These are phyloP conservation scores for Ariolimax columbianus DNA, from an alignment of 2,888 invertebrate species.

Conservation along the genomic window DNA sequence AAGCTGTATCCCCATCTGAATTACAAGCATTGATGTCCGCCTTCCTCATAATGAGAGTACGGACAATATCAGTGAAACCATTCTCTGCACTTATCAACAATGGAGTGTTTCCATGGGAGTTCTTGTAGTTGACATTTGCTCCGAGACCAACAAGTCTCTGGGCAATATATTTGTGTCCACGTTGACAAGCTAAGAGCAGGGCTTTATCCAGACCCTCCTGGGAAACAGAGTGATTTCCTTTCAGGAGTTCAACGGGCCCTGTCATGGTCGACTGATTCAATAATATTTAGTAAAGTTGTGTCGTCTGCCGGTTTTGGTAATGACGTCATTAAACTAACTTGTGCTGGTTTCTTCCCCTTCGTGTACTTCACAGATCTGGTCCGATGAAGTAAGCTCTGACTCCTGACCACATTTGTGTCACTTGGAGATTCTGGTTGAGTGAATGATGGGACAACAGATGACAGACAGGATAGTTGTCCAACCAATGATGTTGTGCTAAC, in stretches of 20 bases:
- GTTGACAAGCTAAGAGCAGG: background rate
- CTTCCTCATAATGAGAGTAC: background rate
- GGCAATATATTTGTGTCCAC: background rate
- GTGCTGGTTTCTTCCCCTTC: background rate
- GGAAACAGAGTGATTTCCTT: no score
- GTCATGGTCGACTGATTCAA: background rate
- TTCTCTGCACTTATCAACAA: background rate
- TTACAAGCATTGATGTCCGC: no score
- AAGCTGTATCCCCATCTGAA: background rate
- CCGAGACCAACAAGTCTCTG: background rate
- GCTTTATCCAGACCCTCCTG: constrained; percentile 15
- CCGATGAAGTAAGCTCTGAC: no score
- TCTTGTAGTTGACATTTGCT: background rate
- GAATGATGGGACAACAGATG: background rate
- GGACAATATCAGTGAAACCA: constrained; percentile 8
- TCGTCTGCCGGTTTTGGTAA: background rate
- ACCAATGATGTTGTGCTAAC: no score
- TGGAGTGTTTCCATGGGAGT: background rate
- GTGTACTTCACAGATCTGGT: background rate
- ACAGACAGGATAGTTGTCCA: background rate
- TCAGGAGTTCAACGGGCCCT: background rate
- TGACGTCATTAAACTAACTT: background rate
- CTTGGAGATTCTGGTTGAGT: background rate
- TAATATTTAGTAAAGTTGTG: background rate
- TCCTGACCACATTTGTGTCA: background rate